Base-by-base conservation (phyloP, 2,113 vertebrate species). In the Henicopernis longicauda region DNA sequence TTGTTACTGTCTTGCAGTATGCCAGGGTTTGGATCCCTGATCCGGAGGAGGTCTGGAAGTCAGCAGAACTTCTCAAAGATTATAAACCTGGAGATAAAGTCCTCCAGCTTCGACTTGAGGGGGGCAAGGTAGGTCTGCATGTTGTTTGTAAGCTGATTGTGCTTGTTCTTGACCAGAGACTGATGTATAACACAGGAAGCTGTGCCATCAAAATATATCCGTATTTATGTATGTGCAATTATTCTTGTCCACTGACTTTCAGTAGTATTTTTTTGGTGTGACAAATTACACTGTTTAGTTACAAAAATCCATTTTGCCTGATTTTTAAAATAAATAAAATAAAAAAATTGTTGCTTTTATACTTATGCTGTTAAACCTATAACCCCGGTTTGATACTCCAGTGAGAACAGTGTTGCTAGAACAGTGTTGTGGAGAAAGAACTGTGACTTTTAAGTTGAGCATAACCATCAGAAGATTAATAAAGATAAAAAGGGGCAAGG, bases 11-110 rank as follows among this genome's bases (percentile, higher is more conserved):
- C 40, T 94, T 97, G 55, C 98, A 99, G 99, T 98, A 98, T 97
- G 99, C 99, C 93, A 98, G 99, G 97, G 99, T 99, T 90, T 99
- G 99, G 99, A 99, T 99, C 94, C 99, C 99, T 34, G 99, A 99
- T 96, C 97, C 98, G 18, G 99, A 99, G 77, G 99, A 99, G 52
- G 99, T 99, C 23, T 99, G 99, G 99, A 99, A 98, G 96, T 99
- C 99, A 40, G 99, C 99, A 89, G 99, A 99, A 95, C 98, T 99
- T 67, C 98, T 97, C 22, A 99, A 99, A 96, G 99, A 99, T 97
- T 99, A 99, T 97, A 99, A 99, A 93, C 98, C 98, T 93, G 99
- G 98, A 78, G 99, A 99, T 77, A 95, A 97, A 88, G 97, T 98
- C 27, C 98, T 99, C 58, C 98, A 99, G 40, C 99, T 99, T 85